Evolutionary conservation across 2,888 invertebrate genomes (phyloP), one percentile per base, ranked within the genome.

Genomic region (Lycaena phlaeas): DNA sequence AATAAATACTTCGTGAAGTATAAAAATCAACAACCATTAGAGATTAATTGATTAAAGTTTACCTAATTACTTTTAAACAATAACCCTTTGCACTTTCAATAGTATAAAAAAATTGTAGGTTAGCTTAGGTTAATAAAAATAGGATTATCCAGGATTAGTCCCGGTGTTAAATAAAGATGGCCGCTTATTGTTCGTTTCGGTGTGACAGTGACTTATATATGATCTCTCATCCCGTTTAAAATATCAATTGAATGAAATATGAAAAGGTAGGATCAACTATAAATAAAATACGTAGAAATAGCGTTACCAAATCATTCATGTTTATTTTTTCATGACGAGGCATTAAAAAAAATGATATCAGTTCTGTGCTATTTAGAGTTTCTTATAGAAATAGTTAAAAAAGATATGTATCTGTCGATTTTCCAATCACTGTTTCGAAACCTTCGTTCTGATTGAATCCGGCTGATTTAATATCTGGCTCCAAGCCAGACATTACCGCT

Each of bases 401-500:
- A 22, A 22, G 22, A 9, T n/a, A n/a, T 18, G 18, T 22, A n/a
- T 12, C 9, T 10, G 5, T 10, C 7, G 15, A 31, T 31, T 22
- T 22, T 22, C 30, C 10, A 4, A 31, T 14, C 11, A 4, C 4
- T 5, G 27, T 11, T 10, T 11, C 11, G 11, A 14, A 36, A 14
- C 25, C 14, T 37, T 37, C 27, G 11, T 14, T 27, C 37, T 27
- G 25, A 26, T 37, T 26, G 27, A 27, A 37, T 37, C 37, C 10
- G 1, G n/a, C 9, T 30, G 28, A 25, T 12, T 22, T 22, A 12
- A 7, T 27, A 12, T 11, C 31, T 31, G 31, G 31, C 31, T 11
- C 17, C 10, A 11, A 17, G 31, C 31, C 31, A 31, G 31, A 18
- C 15, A 22, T 22, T 22, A 17, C 1, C 17, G 10, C 10, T 15